These are phyloP conservation scores for Glyptemys insculpta DNA, from an alignment of 2,797 vertebrate genomes.

Conservation along the genomic window DNA sequence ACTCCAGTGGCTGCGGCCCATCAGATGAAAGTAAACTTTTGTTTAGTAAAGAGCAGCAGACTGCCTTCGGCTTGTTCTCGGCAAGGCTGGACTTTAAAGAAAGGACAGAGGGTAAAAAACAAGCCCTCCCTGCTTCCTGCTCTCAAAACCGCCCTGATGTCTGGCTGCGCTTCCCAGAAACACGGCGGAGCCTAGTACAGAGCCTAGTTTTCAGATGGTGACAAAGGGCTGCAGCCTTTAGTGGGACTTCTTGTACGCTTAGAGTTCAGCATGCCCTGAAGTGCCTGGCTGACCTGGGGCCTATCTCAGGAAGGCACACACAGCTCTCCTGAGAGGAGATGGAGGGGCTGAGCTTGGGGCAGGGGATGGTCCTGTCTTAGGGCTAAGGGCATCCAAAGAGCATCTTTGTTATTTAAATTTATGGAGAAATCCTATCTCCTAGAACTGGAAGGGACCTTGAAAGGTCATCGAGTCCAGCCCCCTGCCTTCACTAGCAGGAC, in stretches of 20 bases:
- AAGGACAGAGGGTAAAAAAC: slow-evolving; percentile 52
- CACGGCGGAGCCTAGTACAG: neutral
- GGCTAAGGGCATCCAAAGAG: neutral
- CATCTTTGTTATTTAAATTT: slow-evolving; percentile 5
- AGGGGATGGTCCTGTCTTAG: neutral
- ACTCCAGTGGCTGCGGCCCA: slow-evolving; percentile 59
- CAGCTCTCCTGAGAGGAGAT: neutral
- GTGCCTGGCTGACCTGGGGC: neutral
- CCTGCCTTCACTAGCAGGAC: no score
- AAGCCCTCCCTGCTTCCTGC: slow-evolving; percentile 65
- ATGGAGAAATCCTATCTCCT: no score
- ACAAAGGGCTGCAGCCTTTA: neutral
- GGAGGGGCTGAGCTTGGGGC: neutral
- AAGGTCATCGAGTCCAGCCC: no score
- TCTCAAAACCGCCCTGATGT: slow-evolving; percentile 21
- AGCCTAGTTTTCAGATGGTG: slow-evolving; percentile 27
- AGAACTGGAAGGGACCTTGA: no score
- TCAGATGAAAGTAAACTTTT: slow-evolving; percentile 78
- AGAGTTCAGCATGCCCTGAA: neutral
- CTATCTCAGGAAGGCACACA: slow-evolving; percentile 13
- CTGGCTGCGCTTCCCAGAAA: slow-evolving; percentile 46
- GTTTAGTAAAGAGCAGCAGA: slow-evolving; percentile 60
- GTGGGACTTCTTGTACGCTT: neutral
- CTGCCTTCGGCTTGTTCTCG: slow-evolving; percentile 48
- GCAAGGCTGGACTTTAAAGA: slow-evolving; percentile 43